These are phyloP conservation scores for Poecilia velifera DNA, from an alignment of 2,797 vertebrate species.

Conservation along the genomic window DNA sequence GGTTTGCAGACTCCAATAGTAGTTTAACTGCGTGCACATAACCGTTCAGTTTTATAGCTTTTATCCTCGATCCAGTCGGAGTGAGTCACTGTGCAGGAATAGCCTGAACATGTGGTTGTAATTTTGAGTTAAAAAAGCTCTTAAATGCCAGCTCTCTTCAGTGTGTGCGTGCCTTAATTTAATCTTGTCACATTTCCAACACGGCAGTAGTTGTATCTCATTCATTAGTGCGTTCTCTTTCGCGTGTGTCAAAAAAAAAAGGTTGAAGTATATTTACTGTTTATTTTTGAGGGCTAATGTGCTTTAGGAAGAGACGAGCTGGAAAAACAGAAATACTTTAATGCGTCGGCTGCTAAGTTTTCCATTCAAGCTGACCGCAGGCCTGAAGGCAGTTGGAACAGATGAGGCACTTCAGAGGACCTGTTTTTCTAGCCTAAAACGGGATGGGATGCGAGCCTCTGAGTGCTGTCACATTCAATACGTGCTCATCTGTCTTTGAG, in stretches of 20 bases:
- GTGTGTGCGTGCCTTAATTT: slow-evolving; percentile 37
- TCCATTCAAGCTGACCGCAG: slow-evolving; percentile 42
- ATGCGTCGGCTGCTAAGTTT: slow-evolving; percentile 30
- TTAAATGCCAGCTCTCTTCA: slow-evolving; percentile 31
- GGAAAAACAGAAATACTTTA: slow-evolving; percentile 21
- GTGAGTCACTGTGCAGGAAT: slow-evolving; percentile 66
- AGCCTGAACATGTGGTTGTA: slow-evolving; percentile 65
- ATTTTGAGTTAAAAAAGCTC: slow-evolving; percentile 49
- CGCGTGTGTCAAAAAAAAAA: slow-evolving; percentile 1
- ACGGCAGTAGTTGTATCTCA: slow-evolving; percentile 25
- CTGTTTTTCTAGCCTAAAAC: slow-evolving; percentile 51
- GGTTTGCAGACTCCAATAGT: slow-evolving; percentile 3
- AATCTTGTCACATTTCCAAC: slow-evolving; percentile 38
- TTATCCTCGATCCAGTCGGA: slow-evolving; percentile 22
- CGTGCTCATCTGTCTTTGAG: slow-evolving; percentile 38
- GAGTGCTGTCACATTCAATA: slow-evolving; percentile 5
- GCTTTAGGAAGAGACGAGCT: slow-evolving; percentile 5
- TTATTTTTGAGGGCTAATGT: slow-evolving; percentile 6
- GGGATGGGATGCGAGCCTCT: slow-evolving; percentile 6
- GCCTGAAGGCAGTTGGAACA: slow-evolving; percentile 51
- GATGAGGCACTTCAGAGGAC: slow-evolving; percentile 46
- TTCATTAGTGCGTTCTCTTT: slow-evolving; percentile 39
- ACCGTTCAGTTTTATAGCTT: slow-evolving; percentile 11
- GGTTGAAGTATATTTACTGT: slow-evolving; percentile 1
- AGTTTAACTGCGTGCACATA: slow-evolving; percentile 11